These are phyloP conservation scores for Pteria penguin DNA, from an alignment of 2,888 invertebrate species.

Conservation along the genomic window DNA sequence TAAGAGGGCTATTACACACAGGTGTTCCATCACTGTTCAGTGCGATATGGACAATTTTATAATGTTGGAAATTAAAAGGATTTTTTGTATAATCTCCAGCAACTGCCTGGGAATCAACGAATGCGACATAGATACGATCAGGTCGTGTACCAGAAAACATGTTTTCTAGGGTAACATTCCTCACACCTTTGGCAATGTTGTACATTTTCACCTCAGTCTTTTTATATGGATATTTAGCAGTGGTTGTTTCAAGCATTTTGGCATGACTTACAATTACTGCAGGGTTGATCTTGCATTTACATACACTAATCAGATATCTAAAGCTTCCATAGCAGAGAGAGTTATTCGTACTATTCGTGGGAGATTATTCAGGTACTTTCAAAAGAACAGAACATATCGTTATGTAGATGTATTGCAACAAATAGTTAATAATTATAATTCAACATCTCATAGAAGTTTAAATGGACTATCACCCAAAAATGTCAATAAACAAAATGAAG, in stretches of 20 bases:
- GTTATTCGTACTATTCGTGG: slow-evolving; percentile 19
- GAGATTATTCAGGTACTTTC: slow-evolving; percentile 22
- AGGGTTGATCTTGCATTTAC: too few relatives aligned
- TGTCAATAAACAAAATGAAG: not conserved
- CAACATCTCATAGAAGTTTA: not conserved
- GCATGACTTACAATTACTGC: too few relatives aligned
- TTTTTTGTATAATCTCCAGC: slow-evolving; percentile 42
- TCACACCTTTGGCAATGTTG: slow-evolving; percentile 33
- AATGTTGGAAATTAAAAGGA: slow-evolving; percentile 46
- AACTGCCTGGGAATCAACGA: slow-evolving; percentile 38
- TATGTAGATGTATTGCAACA: slow-evolving; percentile 4
- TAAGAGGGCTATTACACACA: slow-evolving; percentile 36
- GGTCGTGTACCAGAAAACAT: slow-evolving; percentile 44
- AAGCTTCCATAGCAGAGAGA: slow-evolving; percentile 24
- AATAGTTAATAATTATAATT: slow-evolving; percentile 6
- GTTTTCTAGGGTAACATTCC: slow-evolving; percentile 36
- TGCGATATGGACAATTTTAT: slow-evolving; percentile 32
- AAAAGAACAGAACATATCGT: slow-evolving; percentile 6
- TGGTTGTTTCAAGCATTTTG: too few relatives aligned
- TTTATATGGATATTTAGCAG: slow-evolving; percentile 35
- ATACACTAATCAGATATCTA: slow-evolving; percentile 13
- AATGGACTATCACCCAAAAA: slow-evolving; percentile 19
- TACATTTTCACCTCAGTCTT: slow-evolving; percentile 25
- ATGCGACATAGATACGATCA: slow-evolving; percentile 32
- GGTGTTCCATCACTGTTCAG: slow-evolving; percentile 43